These are phyloP conservation scores for Oreortyx pictus DNA, from an alignment of 2,797 vertebrate genomes.

Conservation along the genomic window DNA sequence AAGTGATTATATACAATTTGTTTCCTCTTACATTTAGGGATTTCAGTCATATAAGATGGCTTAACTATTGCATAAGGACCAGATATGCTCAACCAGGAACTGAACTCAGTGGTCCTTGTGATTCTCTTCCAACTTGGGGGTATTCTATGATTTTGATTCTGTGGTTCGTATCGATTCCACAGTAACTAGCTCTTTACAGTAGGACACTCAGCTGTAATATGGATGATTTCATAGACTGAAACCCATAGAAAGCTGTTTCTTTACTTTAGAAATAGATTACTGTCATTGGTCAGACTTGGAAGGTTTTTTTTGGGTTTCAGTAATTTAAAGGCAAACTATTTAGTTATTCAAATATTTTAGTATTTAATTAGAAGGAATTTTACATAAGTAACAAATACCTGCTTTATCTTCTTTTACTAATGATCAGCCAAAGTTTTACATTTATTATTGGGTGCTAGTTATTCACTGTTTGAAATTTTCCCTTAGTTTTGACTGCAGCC, in stretches of 20 bases:
- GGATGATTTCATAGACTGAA: background rate
- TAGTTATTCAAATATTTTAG: conserved; percentile 10
- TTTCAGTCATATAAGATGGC: background rate
- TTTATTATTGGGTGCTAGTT: background rate
- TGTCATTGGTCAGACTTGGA: background rate
- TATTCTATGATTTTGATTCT: background rate
- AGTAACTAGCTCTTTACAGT: background rate
- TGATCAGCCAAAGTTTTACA: background rate
- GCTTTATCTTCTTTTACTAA: background rate
- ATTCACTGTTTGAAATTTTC: background rate
- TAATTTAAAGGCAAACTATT: conserved; percentile 16
- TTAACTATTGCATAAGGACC: background rate
- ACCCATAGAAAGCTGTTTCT: background rate
- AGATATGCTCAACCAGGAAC: background rate
- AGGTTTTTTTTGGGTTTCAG: background rate
- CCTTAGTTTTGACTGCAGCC: background rate
- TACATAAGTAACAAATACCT: background rate
- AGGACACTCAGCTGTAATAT: background rate
- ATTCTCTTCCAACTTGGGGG: background rate
- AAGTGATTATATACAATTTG: background rate
- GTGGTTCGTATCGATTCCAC: background rate
- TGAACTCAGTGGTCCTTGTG: background rate
- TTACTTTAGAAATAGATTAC: conserved; percentile 5
- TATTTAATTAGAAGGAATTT: background rate
- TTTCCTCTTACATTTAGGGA: background rate